These are phyloP conservation scores for Orthosia gothica DNA, from an alignment of 2,888 invertebrate genomes.

Conservation along the genomic window DNA sequence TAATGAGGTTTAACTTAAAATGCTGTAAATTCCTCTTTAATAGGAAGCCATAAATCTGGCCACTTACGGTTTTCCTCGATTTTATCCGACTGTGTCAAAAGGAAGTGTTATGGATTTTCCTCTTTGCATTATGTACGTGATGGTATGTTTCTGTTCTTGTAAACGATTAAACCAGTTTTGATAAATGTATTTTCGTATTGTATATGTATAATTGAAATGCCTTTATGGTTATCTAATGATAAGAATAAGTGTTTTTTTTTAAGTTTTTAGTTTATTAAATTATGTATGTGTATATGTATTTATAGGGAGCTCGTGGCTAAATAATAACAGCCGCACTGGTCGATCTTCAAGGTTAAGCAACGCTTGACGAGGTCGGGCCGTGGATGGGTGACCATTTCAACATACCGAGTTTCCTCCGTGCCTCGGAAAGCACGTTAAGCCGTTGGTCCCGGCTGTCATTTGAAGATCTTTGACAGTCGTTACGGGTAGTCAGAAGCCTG, in stretches of 20 bases:
- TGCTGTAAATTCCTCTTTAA: conserved; percentile 22
- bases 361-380: too few relatives aligned
- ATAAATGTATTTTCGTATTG: background rate
- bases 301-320: too few relatives aligned
- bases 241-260: background rate
- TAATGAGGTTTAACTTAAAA: conserved; percentile 34
- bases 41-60: conserved; percentile 46
- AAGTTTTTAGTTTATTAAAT: background rate
- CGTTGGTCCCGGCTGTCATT: too few relatives aligned
- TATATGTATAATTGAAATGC: too few relatives aligned
- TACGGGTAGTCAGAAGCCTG: too few relatives aligned
- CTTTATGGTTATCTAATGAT: background rate
- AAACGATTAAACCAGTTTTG: background rate
- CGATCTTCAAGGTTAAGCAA: too few relatives aligned
- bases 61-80: conserved; percentile 41
- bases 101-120: conserved; percentile 27
- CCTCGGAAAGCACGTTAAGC: too few relatives aligned
- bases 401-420: too few relatives aligned
- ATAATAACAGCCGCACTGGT: too few relatives aligned
- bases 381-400: too few relatives aligned
- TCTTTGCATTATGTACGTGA: background rate
- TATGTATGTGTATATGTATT: too few relatives aligned
- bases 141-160: background rate
- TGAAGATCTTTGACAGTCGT: too few relatives aligned
- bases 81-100: conserved; percentile 37